Conservation (phyloP, 2,888 invertebrate genomes). For the Polia nebulosa region DNA sequence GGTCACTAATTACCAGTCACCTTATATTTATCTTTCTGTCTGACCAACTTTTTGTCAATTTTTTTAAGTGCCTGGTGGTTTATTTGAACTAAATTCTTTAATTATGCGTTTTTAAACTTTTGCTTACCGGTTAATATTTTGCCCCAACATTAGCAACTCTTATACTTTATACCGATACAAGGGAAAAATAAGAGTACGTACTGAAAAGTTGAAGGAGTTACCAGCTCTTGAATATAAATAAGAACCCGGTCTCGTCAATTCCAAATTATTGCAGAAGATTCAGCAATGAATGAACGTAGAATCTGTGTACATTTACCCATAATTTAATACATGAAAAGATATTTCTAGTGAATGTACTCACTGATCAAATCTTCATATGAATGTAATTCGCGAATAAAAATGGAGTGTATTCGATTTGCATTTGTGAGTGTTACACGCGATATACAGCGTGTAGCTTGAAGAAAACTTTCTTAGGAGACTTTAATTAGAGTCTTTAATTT, state of each 20-base stretch:
- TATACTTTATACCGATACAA: background rate
- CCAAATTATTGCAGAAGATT: constrained; percentile 6
- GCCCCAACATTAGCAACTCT: too few species aligned
- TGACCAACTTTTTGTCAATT: too few species aligned
- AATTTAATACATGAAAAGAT: constrained; percentile 16
- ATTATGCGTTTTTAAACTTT: too few species aligned
- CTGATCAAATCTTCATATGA: constrained; percentile 30
- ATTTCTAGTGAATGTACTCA: constrained; percentile 10
- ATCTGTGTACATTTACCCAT: constrained; percentile 13
- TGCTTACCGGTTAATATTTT: too few species aligned
- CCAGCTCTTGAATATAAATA: constrained; percentile 2
- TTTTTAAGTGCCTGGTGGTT: too few species aligned
- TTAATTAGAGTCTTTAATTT: too few species aligned
- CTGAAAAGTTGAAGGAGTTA: too few species aligned
- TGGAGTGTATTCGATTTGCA: constrained; percentile 18
- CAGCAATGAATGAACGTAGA: constrained; percentile 12
- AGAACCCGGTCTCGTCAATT: constrained; percentile 26
- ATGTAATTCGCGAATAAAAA: constrained; percentile 23
- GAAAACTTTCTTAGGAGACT: background rate
- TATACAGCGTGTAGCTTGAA: background rate
- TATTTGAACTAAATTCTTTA: too few species aligned
- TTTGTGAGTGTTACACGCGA: background rate
- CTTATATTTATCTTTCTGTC: too few species aligned
- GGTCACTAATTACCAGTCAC: too few species aligned
- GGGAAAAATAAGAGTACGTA: background rate